Conservation (phyloP, 2,113 vertebrate species). For the Suricata suricatta region DNA sequence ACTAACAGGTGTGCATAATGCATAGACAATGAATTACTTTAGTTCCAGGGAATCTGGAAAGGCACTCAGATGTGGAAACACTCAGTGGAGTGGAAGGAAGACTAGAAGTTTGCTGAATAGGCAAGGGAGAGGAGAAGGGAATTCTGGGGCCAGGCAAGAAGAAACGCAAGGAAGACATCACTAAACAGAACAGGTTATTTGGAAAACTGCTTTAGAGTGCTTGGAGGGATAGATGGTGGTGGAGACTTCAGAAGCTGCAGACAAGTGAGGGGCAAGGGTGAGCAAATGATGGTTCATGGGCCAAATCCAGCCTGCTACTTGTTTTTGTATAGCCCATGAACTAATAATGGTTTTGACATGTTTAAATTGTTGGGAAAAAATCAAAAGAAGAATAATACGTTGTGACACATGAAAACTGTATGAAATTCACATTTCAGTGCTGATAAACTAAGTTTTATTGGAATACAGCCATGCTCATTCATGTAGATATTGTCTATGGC, state of each 20-base stretch:
- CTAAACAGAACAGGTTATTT: background rate
- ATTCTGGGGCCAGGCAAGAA: background rate
- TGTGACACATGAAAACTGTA: background rate
- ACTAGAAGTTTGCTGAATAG: background rate
- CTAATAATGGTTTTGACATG: background rate
- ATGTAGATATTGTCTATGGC: constrained; percentile 7
- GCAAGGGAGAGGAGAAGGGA: background rate
- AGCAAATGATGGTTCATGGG: background rate
- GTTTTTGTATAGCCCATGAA: background rate
- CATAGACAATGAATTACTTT: background rate
- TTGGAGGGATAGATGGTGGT: background rate
- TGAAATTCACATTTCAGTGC: constrained; percentile 47
- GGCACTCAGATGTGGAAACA: background rate
- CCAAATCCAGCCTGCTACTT: background rate
- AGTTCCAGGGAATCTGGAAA: background rate
- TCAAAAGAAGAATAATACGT: constrained; percentile 16
- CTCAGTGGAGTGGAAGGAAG: background rate
- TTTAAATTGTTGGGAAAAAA: constrained; percentile 32
- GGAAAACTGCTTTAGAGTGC: background rate
- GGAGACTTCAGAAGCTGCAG: background rate
- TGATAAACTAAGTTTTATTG: constrained; percentile 7
- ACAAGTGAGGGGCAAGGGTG: background rate
- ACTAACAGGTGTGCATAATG: background rate
- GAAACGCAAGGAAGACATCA: background rate
- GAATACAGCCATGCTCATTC: background rate